phyloP scores from a whole-genome alignment of 2,888 invertebrate species.

The Cheilosia soror region DNA sequence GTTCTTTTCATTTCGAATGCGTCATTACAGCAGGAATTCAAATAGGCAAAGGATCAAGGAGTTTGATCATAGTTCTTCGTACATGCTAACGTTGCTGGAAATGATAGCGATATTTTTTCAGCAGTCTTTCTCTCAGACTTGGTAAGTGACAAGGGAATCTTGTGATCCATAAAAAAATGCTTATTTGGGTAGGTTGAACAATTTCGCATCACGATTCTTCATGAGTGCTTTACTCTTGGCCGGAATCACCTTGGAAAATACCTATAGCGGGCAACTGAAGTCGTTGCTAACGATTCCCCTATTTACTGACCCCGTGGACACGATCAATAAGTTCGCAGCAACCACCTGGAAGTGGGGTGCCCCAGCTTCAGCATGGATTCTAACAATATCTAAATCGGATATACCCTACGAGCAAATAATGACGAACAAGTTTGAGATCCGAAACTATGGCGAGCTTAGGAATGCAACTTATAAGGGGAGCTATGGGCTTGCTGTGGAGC shows the following conservation, averaged over 20 bases:
- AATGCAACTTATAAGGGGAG: conserved; percentile 79
- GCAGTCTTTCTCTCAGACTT: conserved; percentile 80
- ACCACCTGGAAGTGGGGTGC: conserved; percentile 81
- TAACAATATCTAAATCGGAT: conserved; percentile 79
- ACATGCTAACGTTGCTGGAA: conserved; percentile 78
- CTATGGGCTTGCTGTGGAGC: conserved; percentile 81
- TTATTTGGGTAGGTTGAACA: conserved; percentile 76
- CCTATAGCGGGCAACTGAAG: conserved; percentile 82
- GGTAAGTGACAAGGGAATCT: conserved; percentile 70
- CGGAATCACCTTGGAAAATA: conserved; percentile 82
- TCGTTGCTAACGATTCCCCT: conserved; percentile 81
- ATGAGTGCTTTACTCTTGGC: conserved; percentile 80
- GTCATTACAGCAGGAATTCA: not conserved
- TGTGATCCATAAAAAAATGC: fast-evolving
- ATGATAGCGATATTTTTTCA: conserved; percentile 82
- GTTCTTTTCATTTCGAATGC: conserved; percentile 72
- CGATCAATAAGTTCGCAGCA: conserved; percentile 80
- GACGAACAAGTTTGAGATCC: conserved; percentile 79
- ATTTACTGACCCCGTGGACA: conserved; percentile 80
- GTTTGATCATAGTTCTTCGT: conserved; percentile 72
- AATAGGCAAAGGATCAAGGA: not conserved
- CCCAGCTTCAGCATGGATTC: conserved; percentile 81
- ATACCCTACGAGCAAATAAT: conserved; percentile 80
- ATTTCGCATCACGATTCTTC: conserved; percentile 80
- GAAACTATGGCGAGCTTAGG: conserved; percentile 78